phyloP scores from a whole-genome alignment of 2,113 vertebrate genomes.

The Odobenus rosmarus region DNA sequence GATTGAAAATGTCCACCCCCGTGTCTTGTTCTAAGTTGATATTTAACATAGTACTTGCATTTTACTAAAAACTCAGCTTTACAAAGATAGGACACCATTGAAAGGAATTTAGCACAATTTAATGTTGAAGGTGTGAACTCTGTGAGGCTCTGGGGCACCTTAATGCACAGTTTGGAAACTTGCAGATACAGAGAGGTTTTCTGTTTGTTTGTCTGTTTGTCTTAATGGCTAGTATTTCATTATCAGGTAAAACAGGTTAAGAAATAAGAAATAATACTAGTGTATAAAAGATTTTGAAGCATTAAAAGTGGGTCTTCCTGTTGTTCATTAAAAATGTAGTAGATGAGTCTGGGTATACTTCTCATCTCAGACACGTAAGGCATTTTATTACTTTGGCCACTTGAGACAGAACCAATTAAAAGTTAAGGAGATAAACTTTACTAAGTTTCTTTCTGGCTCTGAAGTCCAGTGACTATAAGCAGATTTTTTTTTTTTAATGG shows the following conservation, averaged over 20 bases:
- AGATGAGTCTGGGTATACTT: background rate
- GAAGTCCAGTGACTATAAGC: slow-evolving; percentile 33
- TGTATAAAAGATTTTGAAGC: background rate
- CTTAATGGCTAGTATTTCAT: background rate
- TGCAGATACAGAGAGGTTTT: background rate
- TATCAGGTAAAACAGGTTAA: background rate
- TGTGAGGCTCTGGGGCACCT: background rate
- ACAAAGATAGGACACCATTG: background rate
- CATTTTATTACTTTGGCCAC: slow-evolving; percentile 4
- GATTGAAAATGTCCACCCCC: background rate
- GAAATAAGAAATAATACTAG: background rate
- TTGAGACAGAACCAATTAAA: background rate
- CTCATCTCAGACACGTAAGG: background rate
- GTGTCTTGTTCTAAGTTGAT: background rate
- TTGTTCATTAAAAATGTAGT: background rate
- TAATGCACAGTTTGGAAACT: background rate
- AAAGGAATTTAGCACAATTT: background rate
- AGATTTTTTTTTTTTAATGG: slow-evolving; percentile 3
- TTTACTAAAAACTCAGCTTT: background rate
- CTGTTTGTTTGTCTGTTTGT: background rate
- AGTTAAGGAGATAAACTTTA: background rate
- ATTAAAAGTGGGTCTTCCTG: background rate
- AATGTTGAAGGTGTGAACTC: background rate
- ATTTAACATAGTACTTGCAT: background rate
- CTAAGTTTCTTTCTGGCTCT: background rate